Evolutionary conservation across 2,797 vertebrate genomes (phyloP), one percentile per base, ranked within the genome.

Genomic region (Danionella dracula): DNA sequence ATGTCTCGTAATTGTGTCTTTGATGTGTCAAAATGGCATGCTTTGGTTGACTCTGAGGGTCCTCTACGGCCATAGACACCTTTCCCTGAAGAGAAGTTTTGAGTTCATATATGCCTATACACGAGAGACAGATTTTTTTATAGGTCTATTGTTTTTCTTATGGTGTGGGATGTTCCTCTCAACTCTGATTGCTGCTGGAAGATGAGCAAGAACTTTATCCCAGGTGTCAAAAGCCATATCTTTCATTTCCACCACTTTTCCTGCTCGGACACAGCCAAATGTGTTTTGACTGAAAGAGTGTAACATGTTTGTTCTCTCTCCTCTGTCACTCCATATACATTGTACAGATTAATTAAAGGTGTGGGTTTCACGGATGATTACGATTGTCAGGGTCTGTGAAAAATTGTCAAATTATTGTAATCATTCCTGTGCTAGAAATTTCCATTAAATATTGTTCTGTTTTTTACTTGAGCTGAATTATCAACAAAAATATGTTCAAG

Each of bases 201-300:
- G 87, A 86, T 84, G 86, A 83, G 91, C 93, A 95, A 90, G 90
- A 93, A 90, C 92, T 93, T 94, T 94, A 94, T 95, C 44, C 90
- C 90, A 93, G 91, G 93, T 94, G 94, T 92, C 94, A 96, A 96
- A 95, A 93, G 87, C 89, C 84, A 78, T 93, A 92, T 93, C 91
- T 92, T 93, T 93, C 91, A 77, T 88, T 90, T 90, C 89, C 91
- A 90, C 94, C 92, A 92, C 79, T 79, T 80, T 61, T 58, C 62
- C 60, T 66, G 68, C 68, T 78, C 42, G 44, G 71, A 67, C 73
- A 62, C 59, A 81, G 84, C 82, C 88, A 87, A 84, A 89, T 86
- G 89, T 87, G 76, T 86, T 92, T 91, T 89, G 91, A 90, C 89
- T 83, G 87, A 85, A 89, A 87, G 92, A 90, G 90, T 93, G 93